Conservation (phyloP, 2,113 vertebrate genomes). For the Pterocles gutturalis region DNA sequence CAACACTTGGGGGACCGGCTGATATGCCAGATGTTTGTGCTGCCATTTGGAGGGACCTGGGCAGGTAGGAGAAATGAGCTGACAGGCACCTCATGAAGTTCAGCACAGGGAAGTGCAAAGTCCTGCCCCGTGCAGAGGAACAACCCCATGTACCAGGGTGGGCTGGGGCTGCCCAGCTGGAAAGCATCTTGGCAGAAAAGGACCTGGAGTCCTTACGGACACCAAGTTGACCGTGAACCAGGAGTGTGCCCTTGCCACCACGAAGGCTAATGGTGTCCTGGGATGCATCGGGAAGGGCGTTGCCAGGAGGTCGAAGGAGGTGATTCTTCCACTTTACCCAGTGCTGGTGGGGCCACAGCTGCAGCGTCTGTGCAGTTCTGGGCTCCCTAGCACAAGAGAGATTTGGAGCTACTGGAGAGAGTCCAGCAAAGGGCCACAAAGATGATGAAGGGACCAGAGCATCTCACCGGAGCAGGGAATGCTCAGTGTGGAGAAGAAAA, state of each 20-base stretch:
- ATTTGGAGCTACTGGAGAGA: not conserved
- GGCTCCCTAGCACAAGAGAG: not conserved
- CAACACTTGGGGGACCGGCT: not conserved
- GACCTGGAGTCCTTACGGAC: too few relatives aligned
- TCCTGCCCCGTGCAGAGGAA: not conserved
- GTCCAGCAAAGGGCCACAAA: not conserved
- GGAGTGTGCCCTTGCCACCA: not conserved
- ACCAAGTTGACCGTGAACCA: not conserved
- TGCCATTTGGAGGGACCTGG: not conserved
- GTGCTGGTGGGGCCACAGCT: not conserved
- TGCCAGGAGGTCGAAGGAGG: too few relatives aligned
- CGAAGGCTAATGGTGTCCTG: not conserved
- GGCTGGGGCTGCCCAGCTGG: not conserved
- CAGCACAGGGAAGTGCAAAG: not conserved
- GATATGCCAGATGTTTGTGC: not conserved
- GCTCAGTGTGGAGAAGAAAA: not conserved
- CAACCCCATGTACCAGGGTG: not conserved
- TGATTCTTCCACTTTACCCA: not conserved
- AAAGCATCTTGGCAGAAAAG: not conserved
- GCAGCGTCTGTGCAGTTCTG: not conserved
- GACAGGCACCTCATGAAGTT: accelerated
- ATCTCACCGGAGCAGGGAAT: not conserved
- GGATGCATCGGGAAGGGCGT: not conserved
- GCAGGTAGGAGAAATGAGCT: not conserved
- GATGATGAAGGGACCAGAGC: not conserved